A percentile compares a stretch with the other conserved stretches of the same genome.
Conservation (phyloP, 2,113 vertebrate species). For the Parotia lawesii region DNA sequence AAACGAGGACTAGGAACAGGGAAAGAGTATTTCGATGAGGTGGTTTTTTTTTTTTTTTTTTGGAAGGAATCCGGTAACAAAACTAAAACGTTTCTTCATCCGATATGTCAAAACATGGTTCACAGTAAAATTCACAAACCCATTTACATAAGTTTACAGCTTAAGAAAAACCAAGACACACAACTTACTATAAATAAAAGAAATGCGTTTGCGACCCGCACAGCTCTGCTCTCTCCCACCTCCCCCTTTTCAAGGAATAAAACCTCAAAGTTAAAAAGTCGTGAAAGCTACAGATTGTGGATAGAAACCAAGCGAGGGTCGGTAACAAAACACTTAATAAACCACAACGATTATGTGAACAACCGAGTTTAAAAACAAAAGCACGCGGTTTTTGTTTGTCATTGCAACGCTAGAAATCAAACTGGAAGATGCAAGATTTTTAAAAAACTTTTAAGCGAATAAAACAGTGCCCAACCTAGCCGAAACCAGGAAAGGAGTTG, state of each 20-base stretch:
- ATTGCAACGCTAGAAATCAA: conserved; percentile 59
- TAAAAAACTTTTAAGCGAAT: neutral
- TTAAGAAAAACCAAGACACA: conserved; percentile 65
- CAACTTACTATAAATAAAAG: conserved; percentile 92
- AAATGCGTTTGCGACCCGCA: conserved; percentile 83
- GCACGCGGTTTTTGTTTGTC: conserved; percentile 6
- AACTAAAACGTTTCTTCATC: conserved; percentile 62
- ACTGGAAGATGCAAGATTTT: conserved; percentile 47
- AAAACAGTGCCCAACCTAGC: conserved; percentile 24
- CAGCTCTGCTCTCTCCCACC: conserved; percentile 72
- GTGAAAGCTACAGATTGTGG: conserved; percentile 70
- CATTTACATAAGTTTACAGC: conserved; percentile 81
- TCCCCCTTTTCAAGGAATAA: conserved; percentile 50
- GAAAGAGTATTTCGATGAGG: neutral
- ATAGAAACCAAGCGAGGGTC: conserved; percentile 72
- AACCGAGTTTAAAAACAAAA: conserved; percentile 15
- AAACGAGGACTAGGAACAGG: neutral
- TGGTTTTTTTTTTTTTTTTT: neutral
- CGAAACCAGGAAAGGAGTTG: neutral
- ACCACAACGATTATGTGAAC: conserved; percentile 40
- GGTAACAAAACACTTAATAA: conserved; percentile 50
- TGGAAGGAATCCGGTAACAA: conserved; percentile 63
- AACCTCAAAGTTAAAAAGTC: neutral
- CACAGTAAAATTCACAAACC: conserved; percentile 81
- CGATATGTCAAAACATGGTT: conserved; percentile 81